These are phyloP conservation scores for Heliconius erato DNA, from an alignment of 2,888 invertebrate species.

Conservation along the genomic window DNA sequence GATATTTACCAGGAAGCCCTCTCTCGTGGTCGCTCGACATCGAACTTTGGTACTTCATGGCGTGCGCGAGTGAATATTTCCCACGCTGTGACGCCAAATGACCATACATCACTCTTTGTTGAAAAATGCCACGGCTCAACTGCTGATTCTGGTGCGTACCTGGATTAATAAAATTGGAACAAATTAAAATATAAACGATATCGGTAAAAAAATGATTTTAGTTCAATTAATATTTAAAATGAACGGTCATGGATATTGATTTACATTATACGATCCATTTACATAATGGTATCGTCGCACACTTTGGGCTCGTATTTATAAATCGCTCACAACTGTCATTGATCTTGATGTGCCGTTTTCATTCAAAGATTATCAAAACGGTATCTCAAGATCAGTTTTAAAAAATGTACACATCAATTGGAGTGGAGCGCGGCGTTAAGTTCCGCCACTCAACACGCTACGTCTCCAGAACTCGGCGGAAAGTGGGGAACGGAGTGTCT, in stretches of 20 bases:
- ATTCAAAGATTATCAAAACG: too few relatives aligned
- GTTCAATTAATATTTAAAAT: not conserved
- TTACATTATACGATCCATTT: too few relatives aligned
- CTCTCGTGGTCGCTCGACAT: slow-evolving; percentile 69
- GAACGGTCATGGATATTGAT: not conserved
- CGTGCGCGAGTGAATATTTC: slow-evolving; percentile 94
- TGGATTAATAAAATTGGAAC: slow-evolving; percentile 60
- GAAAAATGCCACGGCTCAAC: slow-evolving; percentile 91
- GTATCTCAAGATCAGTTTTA: too few relatives aligned
- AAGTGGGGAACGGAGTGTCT: too few relatives aligned
- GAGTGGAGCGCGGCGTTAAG: too few relatives aligned
- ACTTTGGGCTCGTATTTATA: too few relatives aligned
- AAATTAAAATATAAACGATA: not conserved
- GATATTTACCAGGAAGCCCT: slow-evolving; percentile 71
- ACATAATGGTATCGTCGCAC: too few relatives aligned
- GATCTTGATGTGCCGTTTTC: too few relatives aligned
- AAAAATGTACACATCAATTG: not conserved
- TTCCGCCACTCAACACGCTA: too few relatives aligned
- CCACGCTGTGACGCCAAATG: slow-evolving; percentile 95
- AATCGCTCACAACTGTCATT: too few relatives aligned
- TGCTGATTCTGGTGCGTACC: slow-evolving; percentile 96
- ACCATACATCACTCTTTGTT: slow-evolving; percentile 96
- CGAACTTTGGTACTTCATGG: slow-evolving; percentile 75
- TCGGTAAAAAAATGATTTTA: not conserved
- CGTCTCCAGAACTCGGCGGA: too few relatives aligned